Conservation (phyloP, 2,113 vertebrate species). For the Orcinus orca region DNA sequence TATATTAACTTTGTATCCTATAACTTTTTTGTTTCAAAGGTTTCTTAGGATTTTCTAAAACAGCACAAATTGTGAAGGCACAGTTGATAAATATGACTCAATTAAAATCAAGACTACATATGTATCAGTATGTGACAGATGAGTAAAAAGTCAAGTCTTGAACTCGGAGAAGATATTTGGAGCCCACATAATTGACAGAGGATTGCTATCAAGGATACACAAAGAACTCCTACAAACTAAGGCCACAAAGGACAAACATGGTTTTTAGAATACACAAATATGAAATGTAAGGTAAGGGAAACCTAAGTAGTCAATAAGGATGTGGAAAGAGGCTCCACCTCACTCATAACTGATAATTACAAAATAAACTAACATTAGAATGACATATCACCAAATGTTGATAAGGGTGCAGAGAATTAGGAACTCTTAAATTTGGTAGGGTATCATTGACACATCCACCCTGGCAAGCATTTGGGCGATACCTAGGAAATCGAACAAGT, state of each 20-base stretch:
- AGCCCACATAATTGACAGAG: not conserved
- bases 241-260: not conserved
- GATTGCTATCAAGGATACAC: not conserved
- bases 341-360: not conserved
- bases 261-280: not conserved
- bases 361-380: not conserved
- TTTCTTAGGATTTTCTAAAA: not conserved
- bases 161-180: not conserved
- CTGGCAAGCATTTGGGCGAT: not conserved
- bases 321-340: not conserved
- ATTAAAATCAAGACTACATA: not conserved
- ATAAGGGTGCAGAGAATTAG: not conserved
- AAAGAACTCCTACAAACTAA: not conserved
- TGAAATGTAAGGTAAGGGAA: not conserved
- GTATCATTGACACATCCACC: fast-evolving
- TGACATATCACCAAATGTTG: not conserved
- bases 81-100: not conserved
- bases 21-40: not conserved
- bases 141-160: not conserved
- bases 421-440: not conserved
- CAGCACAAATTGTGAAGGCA: too few species aligned
- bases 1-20: not conserved
- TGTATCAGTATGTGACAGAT: not conserved
- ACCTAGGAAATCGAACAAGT: not conserved
- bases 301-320: not conserved